These are phyloP conservation scores for Lepidochitona cinerea DNA, from an alignment of 2,888 invertebrate genomes.

Conservation along the genomic window DNA sequence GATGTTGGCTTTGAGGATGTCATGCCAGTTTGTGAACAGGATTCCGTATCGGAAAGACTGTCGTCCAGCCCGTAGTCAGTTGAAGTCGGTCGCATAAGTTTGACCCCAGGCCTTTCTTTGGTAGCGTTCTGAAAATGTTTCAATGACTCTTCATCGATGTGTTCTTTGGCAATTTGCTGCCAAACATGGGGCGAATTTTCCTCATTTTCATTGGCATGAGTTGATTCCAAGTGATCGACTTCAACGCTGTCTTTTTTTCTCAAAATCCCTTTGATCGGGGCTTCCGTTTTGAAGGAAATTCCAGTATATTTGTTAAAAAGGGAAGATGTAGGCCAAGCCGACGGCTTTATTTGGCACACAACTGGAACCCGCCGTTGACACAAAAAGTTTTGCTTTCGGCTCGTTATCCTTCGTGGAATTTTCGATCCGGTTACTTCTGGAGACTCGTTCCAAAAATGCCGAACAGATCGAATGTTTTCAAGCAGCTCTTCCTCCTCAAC, in stretches of 20 bases:
- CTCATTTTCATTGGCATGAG: background rate
- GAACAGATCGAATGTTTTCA: background rate
- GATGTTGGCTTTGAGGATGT: too few relatives aligned
- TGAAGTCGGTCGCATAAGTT: background rate
- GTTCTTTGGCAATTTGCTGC: background rate
- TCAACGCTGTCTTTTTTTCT: background rate
- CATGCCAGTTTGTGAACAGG: too few relatives aligned
- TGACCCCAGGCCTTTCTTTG: background rate
- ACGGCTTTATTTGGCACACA: background rate
- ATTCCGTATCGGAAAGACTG: too few relatives aligned
- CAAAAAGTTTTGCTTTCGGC: background rate
- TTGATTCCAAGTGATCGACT: background rate
- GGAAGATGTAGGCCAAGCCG: background rate
- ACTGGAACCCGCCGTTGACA: background rate
- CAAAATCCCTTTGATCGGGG: background rate
- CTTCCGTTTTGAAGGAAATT: background rate
- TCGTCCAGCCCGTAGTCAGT: background rate
- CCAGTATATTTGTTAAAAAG: background rate
- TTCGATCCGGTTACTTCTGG: background rate
- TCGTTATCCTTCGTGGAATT: background rate
- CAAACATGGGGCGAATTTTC: background rate
- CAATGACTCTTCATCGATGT: background rate
- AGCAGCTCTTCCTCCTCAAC: background rate
- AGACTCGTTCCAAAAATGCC: background rate
- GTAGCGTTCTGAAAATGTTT: conserved; percentile 1